phyloP scores from a whole-genome alignment of 2,797 vertebrate genomes.

The Notamacropus eugenii region DNA sequence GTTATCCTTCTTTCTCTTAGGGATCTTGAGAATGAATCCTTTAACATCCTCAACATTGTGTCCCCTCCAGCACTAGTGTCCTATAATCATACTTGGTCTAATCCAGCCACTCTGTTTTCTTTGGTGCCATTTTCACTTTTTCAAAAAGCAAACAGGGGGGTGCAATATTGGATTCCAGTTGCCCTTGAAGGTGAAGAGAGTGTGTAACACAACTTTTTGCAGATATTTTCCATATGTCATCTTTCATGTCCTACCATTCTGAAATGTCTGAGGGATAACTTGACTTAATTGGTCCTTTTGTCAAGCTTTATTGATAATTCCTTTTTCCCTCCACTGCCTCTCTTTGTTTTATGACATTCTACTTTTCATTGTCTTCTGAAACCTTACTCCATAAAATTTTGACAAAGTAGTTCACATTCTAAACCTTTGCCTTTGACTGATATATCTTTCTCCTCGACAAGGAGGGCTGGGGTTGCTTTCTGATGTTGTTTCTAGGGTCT shows the following conservation, averaged over 20 bases:
- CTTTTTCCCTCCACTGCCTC: background rate
- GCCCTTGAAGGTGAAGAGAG: background rate
- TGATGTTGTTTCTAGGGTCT: background rate
- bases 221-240: background rate
- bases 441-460: background rate
- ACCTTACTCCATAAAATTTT: background rate
- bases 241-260: background rate
- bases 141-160: background rate
- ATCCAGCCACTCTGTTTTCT: background rate
- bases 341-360: background rate
- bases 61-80: background rate
- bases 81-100: background rate
- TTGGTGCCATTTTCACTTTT: background rate
- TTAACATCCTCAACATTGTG: background rate
- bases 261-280: background rate
- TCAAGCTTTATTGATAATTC: background rate
- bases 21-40: background rate
- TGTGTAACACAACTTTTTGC: background rate
- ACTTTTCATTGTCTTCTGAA: background rate
- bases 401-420: background rate
- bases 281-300: background rate
- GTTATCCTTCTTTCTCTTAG: background rate
- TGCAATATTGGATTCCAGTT: background rate
- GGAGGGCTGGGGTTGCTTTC: background rate
- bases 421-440: background rate